Evolutionary conservation across 2,113 vertebrate species (phyloP).

Genomic region (Ardeotis arabs): DNA sequence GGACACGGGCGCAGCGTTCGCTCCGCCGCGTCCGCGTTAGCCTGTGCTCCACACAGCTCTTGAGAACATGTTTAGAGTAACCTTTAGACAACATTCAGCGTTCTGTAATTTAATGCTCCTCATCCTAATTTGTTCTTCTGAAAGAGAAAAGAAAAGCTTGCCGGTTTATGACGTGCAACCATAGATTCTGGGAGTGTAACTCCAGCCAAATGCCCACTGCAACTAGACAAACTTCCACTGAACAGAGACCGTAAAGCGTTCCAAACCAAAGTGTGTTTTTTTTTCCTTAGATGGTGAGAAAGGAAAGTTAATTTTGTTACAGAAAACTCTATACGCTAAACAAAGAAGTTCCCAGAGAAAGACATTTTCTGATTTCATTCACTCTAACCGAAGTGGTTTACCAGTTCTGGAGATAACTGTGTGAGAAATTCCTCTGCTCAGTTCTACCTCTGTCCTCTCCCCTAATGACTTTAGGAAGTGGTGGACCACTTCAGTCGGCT

Average conservation of each 20-base stretch:
- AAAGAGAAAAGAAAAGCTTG: neutral
- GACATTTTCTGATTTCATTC: neutral
- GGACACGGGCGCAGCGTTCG: neutral
- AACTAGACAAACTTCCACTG: constrained; percentile 45
- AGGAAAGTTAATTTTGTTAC: neutral
- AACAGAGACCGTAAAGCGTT: neutral
- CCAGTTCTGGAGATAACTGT: neutral
- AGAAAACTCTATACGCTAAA: neutral
- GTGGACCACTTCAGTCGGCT: neutral
- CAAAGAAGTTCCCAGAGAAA: neutral
- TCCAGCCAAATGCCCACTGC: neutral
- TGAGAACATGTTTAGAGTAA: accelerated
- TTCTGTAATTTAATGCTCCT: neutral
- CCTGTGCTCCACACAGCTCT: neutral
- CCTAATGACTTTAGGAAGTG: neutral
- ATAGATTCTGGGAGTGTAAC: neutral
- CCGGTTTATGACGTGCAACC: neutral
- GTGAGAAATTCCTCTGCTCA: neutral
- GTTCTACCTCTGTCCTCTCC: neutral
- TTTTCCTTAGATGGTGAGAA: neutral
- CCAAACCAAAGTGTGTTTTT: neutral
- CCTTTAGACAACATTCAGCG: neutral
- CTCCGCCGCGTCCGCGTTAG: neutral
- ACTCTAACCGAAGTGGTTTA: neutral
- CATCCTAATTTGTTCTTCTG: neutral